phyloP scores from a whole-genome alignment of 2,888 invertebrate species.

The Mythimna loreyi region DNA sequence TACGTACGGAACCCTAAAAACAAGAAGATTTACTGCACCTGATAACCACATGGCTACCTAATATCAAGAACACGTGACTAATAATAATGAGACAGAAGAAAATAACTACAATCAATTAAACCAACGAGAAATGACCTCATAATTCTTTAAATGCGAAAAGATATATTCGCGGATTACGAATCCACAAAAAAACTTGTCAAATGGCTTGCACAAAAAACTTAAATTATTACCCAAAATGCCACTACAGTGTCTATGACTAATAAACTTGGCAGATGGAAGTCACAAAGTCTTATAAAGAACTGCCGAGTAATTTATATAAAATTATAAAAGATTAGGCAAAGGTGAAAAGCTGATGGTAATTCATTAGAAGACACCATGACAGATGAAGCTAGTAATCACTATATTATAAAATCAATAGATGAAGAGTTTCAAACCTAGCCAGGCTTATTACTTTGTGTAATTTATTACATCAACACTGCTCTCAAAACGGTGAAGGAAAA shows the following conservation, averaged over 20 bases:
- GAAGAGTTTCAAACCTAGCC: too few relatives aligned
- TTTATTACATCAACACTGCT: too few relatives aligned
- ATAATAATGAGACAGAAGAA: not conserved
- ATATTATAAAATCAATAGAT: slow-evolving; percentile 16
- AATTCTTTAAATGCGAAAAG: not conserved
- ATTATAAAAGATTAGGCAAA: slow-evolving; percentile 35
- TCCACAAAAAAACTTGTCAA: not conserved
- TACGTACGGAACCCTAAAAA: too few relatives aligned
- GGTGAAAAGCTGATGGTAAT: slow-evolving; percentile 28
- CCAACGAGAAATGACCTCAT: not conserved
- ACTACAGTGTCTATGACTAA: slow-evolving; percentile 16
- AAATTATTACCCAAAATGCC: slow-evolving; percentile 13
- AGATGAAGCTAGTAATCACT: slow-evolving; percentile 25
- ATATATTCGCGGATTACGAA: not conserved
- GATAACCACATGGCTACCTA: too few relatives aligned
- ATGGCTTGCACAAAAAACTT: not conserved
- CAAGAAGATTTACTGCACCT: too few relatives aligned
- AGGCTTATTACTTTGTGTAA: too few relatives aligned
- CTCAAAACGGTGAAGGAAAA: too few relatives aligned
- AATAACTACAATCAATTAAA: not conserved
- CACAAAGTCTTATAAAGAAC: slow-evolving; percentile 1
- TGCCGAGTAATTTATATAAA: slow-evolving; percentile 46
- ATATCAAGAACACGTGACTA: not conserved
- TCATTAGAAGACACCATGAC: slow-evolving; percentile 18
- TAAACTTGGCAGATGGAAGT: slow-evolving; percentile 25